Base-by-base conservation (phyloP, 2,113 vertebrate species). In the Oenanthe melanoleuca region DNA sequence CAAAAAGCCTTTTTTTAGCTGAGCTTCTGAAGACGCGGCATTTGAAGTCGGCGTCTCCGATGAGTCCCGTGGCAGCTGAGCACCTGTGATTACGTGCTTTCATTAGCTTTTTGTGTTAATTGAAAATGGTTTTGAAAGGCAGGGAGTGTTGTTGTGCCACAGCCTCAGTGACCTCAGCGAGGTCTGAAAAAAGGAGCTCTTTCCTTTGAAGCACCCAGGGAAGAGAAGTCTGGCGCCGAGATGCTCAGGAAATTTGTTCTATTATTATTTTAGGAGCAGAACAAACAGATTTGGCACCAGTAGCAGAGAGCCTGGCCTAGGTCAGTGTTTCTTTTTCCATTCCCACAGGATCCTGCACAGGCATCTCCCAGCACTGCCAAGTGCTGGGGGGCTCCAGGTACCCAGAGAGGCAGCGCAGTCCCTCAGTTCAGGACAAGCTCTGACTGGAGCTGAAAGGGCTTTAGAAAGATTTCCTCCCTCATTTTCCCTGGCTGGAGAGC, bases 71-170 rank as follows among this genome's bases (percentile, higher is more conserved):
- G 66, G 74, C 77, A 81, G 78, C 6, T 3, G 1, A 72, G 60
- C 77, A 75, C 70, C 84, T 77, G 79, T 73, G 89, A 91, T 89
- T 53, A 37, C 2, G 63, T 37, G 25, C n/a, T 66, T 84, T 91
- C 78, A 33, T 93, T 96, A 95, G 66, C 13, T 26, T 61, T 52
- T 29, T 80, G 93, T 94, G 94, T 88, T 95, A 97, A 96, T 94
- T 96, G 96, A 77, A 86, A 94, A 89, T 7, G 85, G 81, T 77
- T 53, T 95, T 94, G 94, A 93, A 93, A 95, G 91, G 72, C 77
- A 2, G 0, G 29, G 4, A 69, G 78, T 3, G 80, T 3, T 94
- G 84, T 11, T 89, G 55, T 77, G 87, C 88, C 2, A 2, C 5
- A 66, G 87, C 89, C 86, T 28, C 8, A 8, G 81, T 5, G 71